Conservation (phyloP, 2,888 invertebrate species). For the Protonemura montana region DNA sequence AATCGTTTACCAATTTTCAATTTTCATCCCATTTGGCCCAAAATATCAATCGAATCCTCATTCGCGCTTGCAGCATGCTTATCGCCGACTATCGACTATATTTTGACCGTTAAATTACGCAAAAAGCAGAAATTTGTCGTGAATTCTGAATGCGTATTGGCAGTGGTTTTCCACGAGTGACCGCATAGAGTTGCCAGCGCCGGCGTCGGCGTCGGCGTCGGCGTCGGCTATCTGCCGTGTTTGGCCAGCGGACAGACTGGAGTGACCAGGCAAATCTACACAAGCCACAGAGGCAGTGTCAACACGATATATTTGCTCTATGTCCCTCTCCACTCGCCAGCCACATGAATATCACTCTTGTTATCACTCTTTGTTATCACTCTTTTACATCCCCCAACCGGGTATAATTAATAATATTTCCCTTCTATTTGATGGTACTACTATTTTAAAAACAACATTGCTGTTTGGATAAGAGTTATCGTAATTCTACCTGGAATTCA, state of each 20-base stretch:
- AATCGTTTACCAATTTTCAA: constrained; percentile 12
- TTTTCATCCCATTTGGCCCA: background rate
- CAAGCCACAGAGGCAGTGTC: background rate
- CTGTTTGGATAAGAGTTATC: background rate
- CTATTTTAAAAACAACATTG: background rate
- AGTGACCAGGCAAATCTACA: background rate
- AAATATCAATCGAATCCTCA: background rate
- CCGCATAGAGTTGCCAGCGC: background rate
- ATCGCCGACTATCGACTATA: background rate
- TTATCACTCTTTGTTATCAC: constrained; percentile 12
- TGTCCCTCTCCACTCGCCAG: background rate
- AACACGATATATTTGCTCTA: background rate
- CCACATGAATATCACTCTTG: background rate
- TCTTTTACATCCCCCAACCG: background rate
- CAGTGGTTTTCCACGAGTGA: background rate
- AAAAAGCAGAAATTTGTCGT: background rate
- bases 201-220: constrained; percentile 12
- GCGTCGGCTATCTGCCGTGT: background rate
- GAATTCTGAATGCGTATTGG: background rate
- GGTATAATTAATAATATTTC: constrained; percentile 4
- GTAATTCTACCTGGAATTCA: background rate
- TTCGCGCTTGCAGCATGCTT: background rate
- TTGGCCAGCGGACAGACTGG: background rate
- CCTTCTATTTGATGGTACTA: background rate
- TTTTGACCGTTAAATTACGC: background rate